Percentiles rank a stretch among this genome's conserved stretches.
These are phyloP conservation scores for Enteromius thamalakanensis DNA, from an alignment of 2,797 vertebrate genomes.

Conservation along the genomic window DNA sequence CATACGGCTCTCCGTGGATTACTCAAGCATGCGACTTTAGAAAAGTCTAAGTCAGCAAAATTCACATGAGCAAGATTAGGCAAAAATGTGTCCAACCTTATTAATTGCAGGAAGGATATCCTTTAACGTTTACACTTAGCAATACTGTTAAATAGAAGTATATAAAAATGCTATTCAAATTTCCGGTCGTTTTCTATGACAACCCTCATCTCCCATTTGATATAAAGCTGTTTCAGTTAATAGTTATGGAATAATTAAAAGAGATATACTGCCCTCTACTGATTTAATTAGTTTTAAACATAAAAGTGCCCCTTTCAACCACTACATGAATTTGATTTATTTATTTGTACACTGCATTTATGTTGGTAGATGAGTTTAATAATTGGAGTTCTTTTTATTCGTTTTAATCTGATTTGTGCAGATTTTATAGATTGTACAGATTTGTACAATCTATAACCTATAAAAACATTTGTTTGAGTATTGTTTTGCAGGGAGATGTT, in stretches of 20 bases:
- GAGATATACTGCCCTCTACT: slow-evolving; percentile 24
- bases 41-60: slow-evolving; percentile 8
- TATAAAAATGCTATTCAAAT: neutral
- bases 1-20: neutral
- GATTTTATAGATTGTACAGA: too few species aligned
- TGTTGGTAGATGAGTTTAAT: neutral
- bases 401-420: neutral
- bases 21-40: neutral
- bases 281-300: neutral
- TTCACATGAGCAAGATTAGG: slow-evolving; percentile 21
- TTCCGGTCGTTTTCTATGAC: neutral
- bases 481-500: too few species aligned
- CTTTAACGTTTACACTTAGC: neutral
- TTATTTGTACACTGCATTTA: neutral
- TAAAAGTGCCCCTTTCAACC: neutral
- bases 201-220: neutral
- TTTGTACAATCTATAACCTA: too few species aligned
- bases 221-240: neutral
- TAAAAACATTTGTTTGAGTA: too few species aligned
- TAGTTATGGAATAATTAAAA: neutral
- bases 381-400: neutral
- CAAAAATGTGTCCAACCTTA: neutral
- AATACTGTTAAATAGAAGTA: neutral
- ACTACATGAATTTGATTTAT: neutral
- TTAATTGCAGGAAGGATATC: neutral